Evolutionary conservation across 2,113 vertebrate species (phyloP).

Genomic region (Syrmaticus mikado): DNA sequence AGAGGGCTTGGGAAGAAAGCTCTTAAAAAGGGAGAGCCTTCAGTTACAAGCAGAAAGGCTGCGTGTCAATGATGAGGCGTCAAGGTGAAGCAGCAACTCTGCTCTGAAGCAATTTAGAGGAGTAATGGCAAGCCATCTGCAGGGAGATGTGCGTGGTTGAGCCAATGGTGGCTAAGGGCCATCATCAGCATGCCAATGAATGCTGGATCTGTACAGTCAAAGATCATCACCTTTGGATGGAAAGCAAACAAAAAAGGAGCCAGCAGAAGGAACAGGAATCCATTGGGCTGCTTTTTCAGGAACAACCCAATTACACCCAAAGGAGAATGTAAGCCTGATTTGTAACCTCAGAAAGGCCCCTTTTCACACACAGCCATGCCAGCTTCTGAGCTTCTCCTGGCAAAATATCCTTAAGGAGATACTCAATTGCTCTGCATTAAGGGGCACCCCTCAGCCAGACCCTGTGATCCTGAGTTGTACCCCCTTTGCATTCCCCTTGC

Average conservation of each 20-base stretch:
- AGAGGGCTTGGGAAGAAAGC: background rate
- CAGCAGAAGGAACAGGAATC: background rate
- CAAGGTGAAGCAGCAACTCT: background rate
- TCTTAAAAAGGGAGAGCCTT: background rate
- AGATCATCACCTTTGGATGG: too few species aligned
- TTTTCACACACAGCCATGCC: background rate
- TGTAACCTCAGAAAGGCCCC: background rate
- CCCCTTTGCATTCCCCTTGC: background rate
- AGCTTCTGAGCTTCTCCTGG: background rate
- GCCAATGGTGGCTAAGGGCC: accelerated
- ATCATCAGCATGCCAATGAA: background rate
- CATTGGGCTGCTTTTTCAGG: background rate
- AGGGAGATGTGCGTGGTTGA: accelerated
- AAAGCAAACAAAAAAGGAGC: background rate
- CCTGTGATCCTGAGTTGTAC: background rate
- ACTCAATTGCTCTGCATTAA: background rate
- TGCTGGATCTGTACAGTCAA: background rate
- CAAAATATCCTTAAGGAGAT: background rate
- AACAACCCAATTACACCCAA: background rate
- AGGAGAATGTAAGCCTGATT: background rate
- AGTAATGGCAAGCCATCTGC: background rate
- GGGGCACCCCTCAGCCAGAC: background rate
- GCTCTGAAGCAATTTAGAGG: background rate
- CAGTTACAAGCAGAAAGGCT: background rate
- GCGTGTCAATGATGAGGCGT: background rate